These are phyloP conservation scores for Dendrolimus pini DNA, from an alignment of 2,888 invertebrate species.

Conservation along the genomic window DNA sequence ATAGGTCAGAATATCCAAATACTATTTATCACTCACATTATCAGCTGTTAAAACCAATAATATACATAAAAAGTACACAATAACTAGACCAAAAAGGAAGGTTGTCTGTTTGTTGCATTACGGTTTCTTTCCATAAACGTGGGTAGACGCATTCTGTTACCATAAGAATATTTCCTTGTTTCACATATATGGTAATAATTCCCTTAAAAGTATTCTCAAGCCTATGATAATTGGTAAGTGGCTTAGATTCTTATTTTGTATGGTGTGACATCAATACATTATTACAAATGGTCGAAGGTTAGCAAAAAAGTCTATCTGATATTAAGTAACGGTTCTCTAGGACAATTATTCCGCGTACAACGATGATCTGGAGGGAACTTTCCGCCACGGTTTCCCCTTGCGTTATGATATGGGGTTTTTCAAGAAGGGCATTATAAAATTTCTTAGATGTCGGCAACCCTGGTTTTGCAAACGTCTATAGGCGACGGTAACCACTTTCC, in stretches of 20 bases:
- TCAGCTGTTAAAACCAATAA: not conserved
- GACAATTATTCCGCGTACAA: no score
- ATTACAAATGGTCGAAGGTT: no score
- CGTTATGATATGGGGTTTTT: no score
- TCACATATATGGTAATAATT: not conserved
- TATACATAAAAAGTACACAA: not conserved
- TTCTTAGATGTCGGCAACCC: no score
- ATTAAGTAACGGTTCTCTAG: no score
- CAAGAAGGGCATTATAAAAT: no score
- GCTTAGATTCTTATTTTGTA: not conserved
- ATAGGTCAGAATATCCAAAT: not conserved
- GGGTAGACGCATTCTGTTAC: not conserved
- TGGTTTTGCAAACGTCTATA: no score
- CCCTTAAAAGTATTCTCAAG: not conserved
- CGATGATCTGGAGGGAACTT: no score
- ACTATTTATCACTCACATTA: not conserved
- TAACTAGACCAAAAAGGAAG: not conserved
- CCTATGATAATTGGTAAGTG: not conserved
- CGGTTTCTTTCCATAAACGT: not conserved
- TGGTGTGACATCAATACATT: conserved; percentile 3
- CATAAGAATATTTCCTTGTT: not conserved
- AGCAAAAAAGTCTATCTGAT: no score
- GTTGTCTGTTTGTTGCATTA: not conserved
- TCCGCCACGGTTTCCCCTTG: no score
- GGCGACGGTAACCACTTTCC: no score